Evolutionary conservation across 2,888 invertebrate genomes (phyloP).

Genomic region (Dexiosoma caninum): DNA sequence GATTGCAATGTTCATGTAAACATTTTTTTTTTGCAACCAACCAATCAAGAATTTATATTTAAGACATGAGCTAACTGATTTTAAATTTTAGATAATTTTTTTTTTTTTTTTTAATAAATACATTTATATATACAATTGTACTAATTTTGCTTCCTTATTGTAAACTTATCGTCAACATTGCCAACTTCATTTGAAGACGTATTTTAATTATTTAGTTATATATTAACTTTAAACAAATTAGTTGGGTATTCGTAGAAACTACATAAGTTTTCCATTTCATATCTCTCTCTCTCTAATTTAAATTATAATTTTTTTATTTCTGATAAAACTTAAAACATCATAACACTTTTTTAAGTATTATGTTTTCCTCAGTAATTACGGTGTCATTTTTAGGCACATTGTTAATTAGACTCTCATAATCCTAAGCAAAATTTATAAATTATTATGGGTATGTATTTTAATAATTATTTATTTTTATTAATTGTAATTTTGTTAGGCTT

Average conservation of each 20-base stretch:
- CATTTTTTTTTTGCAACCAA: background rate
- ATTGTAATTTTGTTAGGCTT: no score
- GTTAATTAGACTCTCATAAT: no score
- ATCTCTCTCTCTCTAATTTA: background rate
- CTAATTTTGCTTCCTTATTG: background rate
- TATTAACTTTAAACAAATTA: slow-evolving; percentile 16
- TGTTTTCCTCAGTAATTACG: no score
- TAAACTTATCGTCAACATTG: slow-evolving; percentile 41
- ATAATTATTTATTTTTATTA: slow-evolving; percentile 28
- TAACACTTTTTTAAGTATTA: no score
- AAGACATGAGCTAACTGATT: background rate
- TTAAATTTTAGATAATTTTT: no score
- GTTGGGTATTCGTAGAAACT: background rate
- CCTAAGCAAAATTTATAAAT: no score
- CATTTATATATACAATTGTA: no score
- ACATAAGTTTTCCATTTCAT: background rate
- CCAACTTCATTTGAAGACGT: slow-evolving; percentile 52
- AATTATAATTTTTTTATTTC: slow-evolving; percentile 20
- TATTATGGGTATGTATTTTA: slow-evolving; percentile 27
- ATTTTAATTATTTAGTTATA: slow-evolving; percentile 23
- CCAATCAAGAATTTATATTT: slow-evolving; percentile 51
- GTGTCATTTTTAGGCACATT: no score
- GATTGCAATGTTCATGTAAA: background rate
- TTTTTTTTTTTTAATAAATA: no score
- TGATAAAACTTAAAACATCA: slow-evolving; percentile 35